A percentile compares a stretch with the other conserved stretches of the same genome.
Conservation (phyloP, 2,888 invertebrate genomes). For the Sepiola atlantica region DNA sequence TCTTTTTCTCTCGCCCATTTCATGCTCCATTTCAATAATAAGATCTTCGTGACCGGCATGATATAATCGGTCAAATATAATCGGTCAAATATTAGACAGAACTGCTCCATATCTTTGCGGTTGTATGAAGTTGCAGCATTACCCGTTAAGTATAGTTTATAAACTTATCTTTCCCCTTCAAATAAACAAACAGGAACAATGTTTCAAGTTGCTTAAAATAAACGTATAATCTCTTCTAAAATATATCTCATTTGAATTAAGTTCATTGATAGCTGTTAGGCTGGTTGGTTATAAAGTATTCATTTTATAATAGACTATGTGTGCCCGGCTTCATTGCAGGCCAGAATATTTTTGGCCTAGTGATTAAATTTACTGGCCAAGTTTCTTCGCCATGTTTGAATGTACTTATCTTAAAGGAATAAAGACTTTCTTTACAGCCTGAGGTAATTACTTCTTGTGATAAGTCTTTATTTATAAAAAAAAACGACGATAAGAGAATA, state of each 20-base stretch:
- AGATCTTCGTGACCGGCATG: too few species aligned
- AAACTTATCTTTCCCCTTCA: not conserved
- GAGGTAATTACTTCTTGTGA: not conserved
- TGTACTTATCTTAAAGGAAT: not conserved
- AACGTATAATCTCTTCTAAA: constrained; percentile 10
- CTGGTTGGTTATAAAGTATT: not conserved
- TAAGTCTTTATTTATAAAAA: not conserved
- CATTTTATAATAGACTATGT: not conserved
- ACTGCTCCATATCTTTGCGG: too few species aligned
- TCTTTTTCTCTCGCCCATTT: too few species aligned
- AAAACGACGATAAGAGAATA: not conserved
- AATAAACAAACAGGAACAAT: not conserved
- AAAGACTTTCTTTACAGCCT: not conserved
- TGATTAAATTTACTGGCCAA: not conserved
- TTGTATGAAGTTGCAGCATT: too few species aligned
- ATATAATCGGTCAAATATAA: too few species aligned
- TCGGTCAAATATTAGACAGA: too few species aligned
- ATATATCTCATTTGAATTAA: not conserved
- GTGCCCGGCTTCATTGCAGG: not conserved
- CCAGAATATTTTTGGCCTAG: not conserved
- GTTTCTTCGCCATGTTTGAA: not conserved
- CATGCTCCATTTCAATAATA: too few species aligned
- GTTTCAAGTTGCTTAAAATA: not conserved
- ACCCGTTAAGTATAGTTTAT: not conserved
- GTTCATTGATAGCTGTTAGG: not conserved